Base-by-base conservation (phyloP, 2,113 vertebrate genomes). In the Anguilla japonica region DNA sequence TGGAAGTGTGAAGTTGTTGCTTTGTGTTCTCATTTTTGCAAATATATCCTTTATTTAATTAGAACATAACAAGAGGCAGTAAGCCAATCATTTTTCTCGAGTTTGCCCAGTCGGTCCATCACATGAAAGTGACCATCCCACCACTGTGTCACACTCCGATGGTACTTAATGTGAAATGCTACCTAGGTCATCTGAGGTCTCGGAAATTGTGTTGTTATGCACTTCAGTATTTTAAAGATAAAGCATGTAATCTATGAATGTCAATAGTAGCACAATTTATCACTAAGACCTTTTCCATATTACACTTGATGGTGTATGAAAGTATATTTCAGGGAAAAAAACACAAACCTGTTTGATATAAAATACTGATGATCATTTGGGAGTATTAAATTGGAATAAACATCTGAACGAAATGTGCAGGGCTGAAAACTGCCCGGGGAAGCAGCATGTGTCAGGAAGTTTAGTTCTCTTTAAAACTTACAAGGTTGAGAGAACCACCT, bases 401-500 rank as follows among this genome's bases (percentile, higher is more conserved):
- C 60, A 63, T 53, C 60, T 63, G 60, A 3, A 26, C 9, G 5
- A 63, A 20, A 63, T 8, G 8, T 26, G 18, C 60, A 63, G 60
- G 56, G 60, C 60, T 26, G 60, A 18, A 60, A 60, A 15, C 57
- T 60, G 15, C 57, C 43, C 1, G 15, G 57, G 15, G 15, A 60
- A 60, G 57, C 57, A 60, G 11, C 0, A 4, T 14, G 60, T 63
- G 20, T 63, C 8, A 26, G 26, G 26, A 34, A 13, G 71, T 34
- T 75, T 75, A 13, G 1, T 11, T 75, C n/a, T 75, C n/a, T 75
- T 75, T 29, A n/a, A 75, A 34, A 75, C 26, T 50, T n/a, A 53
- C 41, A 82, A 82, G 81, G 81, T 82, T 82, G n/a, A n/a, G 41
- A 5, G 43, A 82, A 82, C 43, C 41, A 82, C 41, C 26, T n/a